These are phyloP conservation scores for Portunus trituberculatus DNA, from an alignment of 1,140 invertebrate genomes.

Conservation along the genomic window DNA sequence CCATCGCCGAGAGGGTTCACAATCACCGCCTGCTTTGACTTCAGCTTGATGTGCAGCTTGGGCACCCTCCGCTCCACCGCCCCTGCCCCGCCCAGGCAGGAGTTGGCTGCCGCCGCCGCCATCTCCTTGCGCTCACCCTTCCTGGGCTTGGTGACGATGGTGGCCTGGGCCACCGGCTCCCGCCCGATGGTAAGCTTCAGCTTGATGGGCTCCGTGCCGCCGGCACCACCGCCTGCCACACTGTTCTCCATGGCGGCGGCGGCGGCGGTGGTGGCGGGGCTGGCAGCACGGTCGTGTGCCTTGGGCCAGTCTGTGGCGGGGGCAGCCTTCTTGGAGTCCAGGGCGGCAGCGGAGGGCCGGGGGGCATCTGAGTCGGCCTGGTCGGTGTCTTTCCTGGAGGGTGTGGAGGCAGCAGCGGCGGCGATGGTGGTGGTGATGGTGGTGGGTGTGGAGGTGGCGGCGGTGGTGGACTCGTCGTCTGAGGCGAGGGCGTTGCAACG, in stretches of 20 bases:
- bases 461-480: slow-evolving; percentile 79
- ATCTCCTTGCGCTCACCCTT: slow-evolving; percentile 75
- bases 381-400: slow-evolving; percentile 81
- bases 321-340: slow-evolving; percentile 69
- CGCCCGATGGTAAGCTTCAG: slow-evolving; percentile 86
- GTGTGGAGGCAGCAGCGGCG: too few relatives aligned
- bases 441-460: too few relatives aligned
- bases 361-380: slow-evolving; percentile 86
- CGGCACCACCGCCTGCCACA: slow-evolving; percentile 79
- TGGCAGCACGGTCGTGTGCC: slow-evolving; percentile 75
- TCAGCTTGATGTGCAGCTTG: slow-evolving; percentile 92
- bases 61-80: slow-evolving; percentile 90
- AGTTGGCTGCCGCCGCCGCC: slow-evolving; percentile 11
- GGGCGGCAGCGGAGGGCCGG: slow-evolving; percentile 82
- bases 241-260: slow-evolving; percentile 71
- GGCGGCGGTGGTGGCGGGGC: slow-evolving; percentile 69
- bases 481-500: slow-evolving; percentile 84
- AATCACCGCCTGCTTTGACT: slow-evolving; percentile 75
- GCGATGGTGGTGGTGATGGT: too few relatives aligned
- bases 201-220: slow-evolving; percentile 89
- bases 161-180: slow-evolving; percentile 73
- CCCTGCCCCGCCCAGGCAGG: slow-evolving; percentile 64
- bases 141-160: slow-evolving; percentile 75
- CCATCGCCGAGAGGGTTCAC: slow-evolving; percentile 75
- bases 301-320: slow-evolving; percentile 68